These are phyloP conservation scores for Sericinus montela DNA, from an alignment of 2,888 invertebrate genomes.

Conservation along the genomic window DNA sequence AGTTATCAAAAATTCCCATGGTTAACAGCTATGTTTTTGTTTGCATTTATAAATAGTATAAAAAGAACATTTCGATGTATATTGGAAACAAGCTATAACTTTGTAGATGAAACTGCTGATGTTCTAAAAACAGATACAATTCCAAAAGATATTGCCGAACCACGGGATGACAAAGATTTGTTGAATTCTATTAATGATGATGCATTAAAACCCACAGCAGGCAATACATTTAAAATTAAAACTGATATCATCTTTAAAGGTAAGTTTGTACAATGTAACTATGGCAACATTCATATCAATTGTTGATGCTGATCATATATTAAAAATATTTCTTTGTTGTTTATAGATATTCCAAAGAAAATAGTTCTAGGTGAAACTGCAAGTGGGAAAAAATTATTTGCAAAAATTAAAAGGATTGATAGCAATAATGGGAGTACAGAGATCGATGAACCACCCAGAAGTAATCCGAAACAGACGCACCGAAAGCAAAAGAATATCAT, in stretches of 20 bases:
- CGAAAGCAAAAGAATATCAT: not conserved
- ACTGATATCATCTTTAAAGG: constrained; percentile 55
- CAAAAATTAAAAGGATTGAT: constrained; percentile 37
- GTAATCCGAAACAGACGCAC: not conserved
- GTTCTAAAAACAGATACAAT: not conserved
- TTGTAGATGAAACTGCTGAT: constrained; percentile 18
- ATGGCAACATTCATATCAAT: too few species aligned
- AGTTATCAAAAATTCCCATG: too few species aligned
- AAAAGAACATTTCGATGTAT: too few species aligned
- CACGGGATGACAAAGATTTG: not conserved
- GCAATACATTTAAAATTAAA: constrained; percentile 43
- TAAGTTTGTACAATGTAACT: constrained; percentile 25
- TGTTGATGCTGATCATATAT: too few species aligned
- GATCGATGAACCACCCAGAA: not conserved
- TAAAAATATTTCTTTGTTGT: too few species aligned
- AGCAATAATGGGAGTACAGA: not conserved
- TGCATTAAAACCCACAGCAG: not conserved
- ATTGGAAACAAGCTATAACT: too few species aligned
- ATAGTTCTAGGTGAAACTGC: constrained; percentile 56
- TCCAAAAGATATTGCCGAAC: not conserved
- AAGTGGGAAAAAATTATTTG: constrained; percentile 56
- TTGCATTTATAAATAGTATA: too few species aligned
- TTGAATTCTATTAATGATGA: not conserved
- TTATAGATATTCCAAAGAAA: constrained; percentile 59
- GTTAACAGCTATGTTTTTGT: too few species aligned